Evolutionary conservation across 2,797 vertebrate species (phyloP).

Genomic region (Phrynocephalus forsythii): DNA sequence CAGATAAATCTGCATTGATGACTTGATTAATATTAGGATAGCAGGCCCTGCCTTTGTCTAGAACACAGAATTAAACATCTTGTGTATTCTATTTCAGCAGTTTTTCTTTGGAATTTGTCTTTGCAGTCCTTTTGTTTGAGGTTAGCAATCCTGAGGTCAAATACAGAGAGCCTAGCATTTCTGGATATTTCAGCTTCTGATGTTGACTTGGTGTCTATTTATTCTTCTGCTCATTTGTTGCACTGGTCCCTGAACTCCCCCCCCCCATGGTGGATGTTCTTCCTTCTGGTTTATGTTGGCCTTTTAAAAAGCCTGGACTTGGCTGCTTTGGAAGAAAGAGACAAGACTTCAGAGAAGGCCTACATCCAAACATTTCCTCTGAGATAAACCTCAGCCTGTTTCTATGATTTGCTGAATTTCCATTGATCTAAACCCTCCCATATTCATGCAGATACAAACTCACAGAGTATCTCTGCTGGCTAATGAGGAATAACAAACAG

Average conservation of each 20-base stretch:
- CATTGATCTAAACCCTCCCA: not conserved
- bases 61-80: too few relatives aligned
- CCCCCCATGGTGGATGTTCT: not conserved
- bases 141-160: too few relatives aligned
- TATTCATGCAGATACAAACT: not conserved
- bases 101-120: too few relatives aligned
- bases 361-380: not conserved
- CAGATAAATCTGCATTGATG: too few relatives aligned
- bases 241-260: not conserved
- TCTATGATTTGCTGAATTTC: not conserved
- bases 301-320: not conserved
- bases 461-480: fast-evolving
- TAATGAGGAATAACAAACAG: constrained; percentile 20
- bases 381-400: not conserved
- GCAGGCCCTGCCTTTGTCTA: too few relatives aligned
- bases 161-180: too few relatives aligned
- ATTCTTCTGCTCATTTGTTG: too few relatives aligned
- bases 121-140: too few relatives aligned
- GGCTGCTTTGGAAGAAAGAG: not conserved
- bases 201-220: too few relatives aligned
- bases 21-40: too few relatives aligned
- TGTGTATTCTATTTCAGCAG: too few relatives aligned
- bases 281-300: not conserved
- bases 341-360: fast-evolving
- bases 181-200: too few relatives aligned